Evolutionary conservation across 2,113 vertebrate species (phyloP).

Genomic region (Etheostoma spectabile): DNA sequence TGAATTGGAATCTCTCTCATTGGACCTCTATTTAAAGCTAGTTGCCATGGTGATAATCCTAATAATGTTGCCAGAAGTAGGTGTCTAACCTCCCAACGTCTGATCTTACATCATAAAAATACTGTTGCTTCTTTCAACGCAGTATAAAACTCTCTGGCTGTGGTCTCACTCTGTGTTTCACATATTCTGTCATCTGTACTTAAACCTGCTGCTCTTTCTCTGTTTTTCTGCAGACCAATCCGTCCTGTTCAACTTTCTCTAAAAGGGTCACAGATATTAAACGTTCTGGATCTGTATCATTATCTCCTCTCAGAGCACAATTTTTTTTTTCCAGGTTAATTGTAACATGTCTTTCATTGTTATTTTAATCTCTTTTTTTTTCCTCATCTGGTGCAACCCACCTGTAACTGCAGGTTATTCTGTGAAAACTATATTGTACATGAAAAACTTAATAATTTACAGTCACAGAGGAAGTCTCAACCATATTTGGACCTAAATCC

Average conservation of each 20-base stretch:
- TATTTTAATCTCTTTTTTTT: not conserved
- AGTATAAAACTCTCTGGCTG: not conserved
- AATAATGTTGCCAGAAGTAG: conserved; percentile 25
- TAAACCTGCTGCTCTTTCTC: not conserved
- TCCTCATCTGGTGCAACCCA: not conserved
- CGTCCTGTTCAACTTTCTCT: conserved; percentile 33
- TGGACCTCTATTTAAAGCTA: conserved; percentile 28
- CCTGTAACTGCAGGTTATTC: conserved; percentile 11
- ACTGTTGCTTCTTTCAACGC: not conserved
- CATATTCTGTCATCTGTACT: not conserved
- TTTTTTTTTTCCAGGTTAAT: conserved; percentile 39
- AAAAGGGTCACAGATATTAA: conserved; percentile 58
- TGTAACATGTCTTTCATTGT: conserved; percentile 20
- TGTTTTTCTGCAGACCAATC: not conserved
- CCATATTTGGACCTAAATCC: conserved; percentile 34
- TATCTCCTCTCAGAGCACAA: conserved; percentile 20
- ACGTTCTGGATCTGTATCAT: conserved; percentile 30
- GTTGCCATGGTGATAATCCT: conserved; percentile 58
- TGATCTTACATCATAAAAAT: conserved; percentile 10
- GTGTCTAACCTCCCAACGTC: conserved; percentile 31
- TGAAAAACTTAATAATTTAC: not conserved
- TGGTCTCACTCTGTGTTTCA: not conserved
- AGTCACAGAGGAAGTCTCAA: not conserved
- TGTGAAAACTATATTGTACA: not conserved
- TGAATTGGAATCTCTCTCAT: conserved; percentile 7